A percentile compares a stretch with the other conserved stretches of the same genome.
These are phyloP conservation scores for Tolmerus cingulatus DNA, from an alignment of 2,888 invertebrate genomes.

Conservation along the genomic window DNA sequence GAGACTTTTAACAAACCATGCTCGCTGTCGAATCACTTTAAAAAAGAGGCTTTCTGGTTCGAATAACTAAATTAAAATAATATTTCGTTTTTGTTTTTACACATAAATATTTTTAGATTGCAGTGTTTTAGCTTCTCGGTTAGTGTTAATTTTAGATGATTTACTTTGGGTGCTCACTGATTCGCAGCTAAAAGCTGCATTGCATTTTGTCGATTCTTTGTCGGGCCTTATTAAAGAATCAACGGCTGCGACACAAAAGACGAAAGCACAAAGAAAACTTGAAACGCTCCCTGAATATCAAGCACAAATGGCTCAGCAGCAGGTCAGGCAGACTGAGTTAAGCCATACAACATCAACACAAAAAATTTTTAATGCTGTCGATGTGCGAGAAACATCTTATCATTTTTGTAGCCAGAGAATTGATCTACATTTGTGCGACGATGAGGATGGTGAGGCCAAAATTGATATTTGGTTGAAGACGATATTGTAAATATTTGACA, in stretches of 20 bases:
- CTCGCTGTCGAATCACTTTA: slow-evolving; percentile 92
- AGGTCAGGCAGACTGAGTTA: slow-evolving; percentile 61
- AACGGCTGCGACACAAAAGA: slow-evolving; percentile 78
- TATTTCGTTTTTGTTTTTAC: background rate
- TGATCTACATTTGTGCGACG: slow-evolving; percentile 96
- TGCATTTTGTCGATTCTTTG: slow-evolving; percentile 87
- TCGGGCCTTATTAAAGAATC: slow-evolving; percentile 82
- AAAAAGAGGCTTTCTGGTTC: slow-evolving; percentile 90
- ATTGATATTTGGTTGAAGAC: background rate
- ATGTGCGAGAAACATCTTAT: slow-evolving; percentile 97
- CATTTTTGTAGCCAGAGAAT: slow-evolving; percentile 93
- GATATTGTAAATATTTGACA: background rate
- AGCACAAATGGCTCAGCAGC: slow-evolving; percentile 72
- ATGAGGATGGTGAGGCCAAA: slow-evolving; percentile 77
- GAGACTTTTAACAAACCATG: slow-evolving; percentile 90
- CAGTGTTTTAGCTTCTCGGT: slow-evolving; percentile 87
- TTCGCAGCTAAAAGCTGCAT: slow-evolving; percentile 91
- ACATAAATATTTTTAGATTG: slow-evolving; percentile 73
- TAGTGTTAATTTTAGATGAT: slow-evolving; percentile 93
- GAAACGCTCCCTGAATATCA: slow-evolving; percentile 79
- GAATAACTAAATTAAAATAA: background rate
- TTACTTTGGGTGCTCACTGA: slow-evolving; percentile 97
- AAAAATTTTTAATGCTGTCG: slow-evolving; percentile 83
- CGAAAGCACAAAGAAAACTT: slow-evolving; percentile 85
- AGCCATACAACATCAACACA: slow-evolving; percentile 61